phyloP scores from a whole-genome alignment of 2,113 vertebrate genomes.

The Pteropus alecto region DNA sequence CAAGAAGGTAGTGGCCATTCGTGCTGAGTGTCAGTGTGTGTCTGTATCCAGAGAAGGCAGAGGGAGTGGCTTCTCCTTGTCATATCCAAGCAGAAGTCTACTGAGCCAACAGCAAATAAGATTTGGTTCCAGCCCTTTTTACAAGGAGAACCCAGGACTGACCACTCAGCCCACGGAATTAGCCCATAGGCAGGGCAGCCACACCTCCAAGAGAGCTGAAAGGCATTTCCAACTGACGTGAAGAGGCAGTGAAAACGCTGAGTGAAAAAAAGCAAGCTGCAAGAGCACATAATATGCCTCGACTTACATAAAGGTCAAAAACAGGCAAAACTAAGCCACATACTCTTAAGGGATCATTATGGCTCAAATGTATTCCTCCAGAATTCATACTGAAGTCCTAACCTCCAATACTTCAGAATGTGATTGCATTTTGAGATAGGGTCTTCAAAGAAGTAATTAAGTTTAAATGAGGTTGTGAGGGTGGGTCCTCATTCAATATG shows the following conservation, averaged over 20 bases:
- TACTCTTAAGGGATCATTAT: not conserved
- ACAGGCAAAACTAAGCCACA: not conserved
- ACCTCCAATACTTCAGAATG: not conserved
- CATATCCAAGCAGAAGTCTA: not conserved
- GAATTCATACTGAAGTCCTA: no score
- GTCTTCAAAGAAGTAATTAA: not conserved
- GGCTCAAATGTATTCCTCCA: no score
- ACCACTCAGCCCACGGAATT: not conserved
- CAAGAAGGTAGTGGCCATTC: not conserved
- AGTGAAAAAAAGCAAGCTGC: no score
- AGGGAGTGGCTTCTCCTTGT: not conserved
- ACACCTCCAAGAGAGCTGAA: no score
- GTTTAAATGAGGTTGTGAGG: not conserved
- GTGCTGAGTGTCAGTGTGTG: no score
- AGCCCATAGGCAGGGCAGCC: not conserved
- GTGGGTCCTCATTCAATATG: not conserved
- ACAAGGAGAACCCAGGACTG: not conserved
- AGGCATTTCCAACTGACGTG: accelerated
- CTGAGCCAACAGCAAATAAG: accelerated
- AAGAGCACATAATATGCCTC: not conserved
- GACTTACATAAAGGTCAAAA: not conserved
- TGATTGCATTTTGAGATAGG: no score
- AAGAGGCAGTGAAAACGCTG: not conserved
- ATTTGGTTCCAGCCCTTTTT: not conserved
- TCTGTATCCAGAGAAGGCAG: not conserved